Evolutionary conservation across 2,797 vertebrate species (phyloP), one percentile per base, ranked within the genome.

Genomic region (Apogon talboti): DNA sequence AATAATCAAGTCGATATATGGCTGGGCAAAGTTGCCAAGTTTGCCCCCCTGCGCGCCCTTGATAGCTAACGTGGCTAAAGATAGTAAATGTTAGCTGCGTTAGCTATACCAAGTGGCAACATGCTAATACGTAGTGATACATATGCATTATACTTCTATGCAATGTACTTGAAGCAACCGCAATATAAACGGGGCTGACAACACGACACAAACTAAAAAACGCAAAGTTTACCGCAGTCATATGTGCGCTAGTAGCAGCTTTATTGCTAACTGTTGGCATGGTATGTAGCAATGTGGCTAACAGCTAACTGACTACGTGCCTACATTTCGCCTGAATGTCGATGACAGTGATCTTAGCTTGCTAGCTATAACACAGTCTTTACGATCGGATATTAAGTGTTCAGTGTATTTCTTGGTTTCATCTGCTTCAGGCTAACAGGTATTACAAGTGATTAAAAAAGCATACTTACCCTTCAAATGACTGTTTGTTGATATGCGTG

Each of bases 391-490:
- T 3, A 2, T 46, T 48, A n/a, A 18, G 2, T 21, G 3, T 46
- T 5, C 15, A n/a, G 7, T 28, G 16, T 6, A 6, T 28, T 2
- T 18, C 18, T 3, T 10, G 7, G 0, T 11, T 6, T 11, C 1
- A 2, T 33, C 51, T 14, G 0, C 14, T 1, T 24, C 6, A 0
- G 13, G 3, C 13, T 0, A 19, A 46, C 7, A 33, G 0, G 3
- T 1, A 6, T 1, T 14, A 21, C 41, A 51, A 18, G 1, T 4
- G 3, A 60, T 21, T 1, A 57, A 73, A 60, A 38, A 18, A 14
- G 54, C 19, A 61, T 70, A 92, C 83, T 83, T 92, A 94, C 93
- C 93, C 76, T 88, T 87, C 79, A 83, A 62, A 78, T 48, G 85
- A 74, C 66, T 81, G 71, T 48, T 47, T 69, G 78, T 73, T 79